Evolutionary conservation across 2,797 vertebrate species (phyloP).

Genomic region (Novumbra hubbsi): DNA sequence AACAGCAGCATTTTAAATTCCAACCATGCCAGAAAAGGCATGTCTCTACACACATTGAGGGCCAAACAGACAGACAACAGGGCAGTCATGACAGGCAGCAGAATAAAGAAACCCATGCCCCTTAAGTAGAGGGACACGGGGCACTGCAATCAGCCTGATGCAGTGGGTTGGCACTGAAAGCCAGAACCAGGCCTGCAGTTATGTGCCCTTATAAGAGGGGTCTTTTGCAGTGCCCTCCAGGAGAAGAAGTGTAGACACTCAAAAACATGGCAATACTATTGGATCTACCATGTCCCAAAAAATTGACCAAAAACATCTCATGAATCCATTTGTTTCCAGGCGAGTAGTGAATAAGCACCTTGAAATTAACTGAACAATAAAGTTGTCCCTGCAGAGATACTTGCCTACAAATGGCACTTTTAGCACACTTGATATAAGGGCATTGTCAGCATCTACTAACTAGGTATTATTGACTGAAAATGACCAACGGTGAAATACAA

Average conservation of each 20-base stretch:
- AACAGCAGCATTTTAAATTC: slow-evolving; percentile 23
- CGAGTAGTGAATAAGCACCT: neutral
- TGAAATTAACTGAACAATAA: neutral
- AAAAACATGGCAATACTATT: slow-evolving; percentile 24
- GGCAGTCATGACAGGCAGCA: slow-evolving; percentile 21
- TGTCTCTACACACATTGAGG: slow-evolving; percentile 53
- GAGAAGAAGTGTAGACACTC: too few relatives aligned
- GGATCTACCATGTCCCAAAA: neutral
- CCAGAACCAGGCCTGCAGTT: slow-evolving; percentile 36
- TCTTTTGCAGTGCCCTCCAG: too few relatives aligned
- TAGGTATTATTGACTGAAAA: neutral
- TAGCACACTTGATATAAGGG: neutral
- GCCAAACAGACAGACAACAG: neutral
- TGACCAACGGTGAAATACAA: neutral
- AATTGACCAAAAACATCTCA: neutral
- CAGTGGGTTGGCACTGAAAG: slow-evolving; percentile 48
- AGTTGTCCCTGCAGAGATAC: neutral
- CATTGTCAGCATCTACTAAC: slow-evolving; percentile 2
- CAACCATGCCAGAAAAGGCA: neutral
- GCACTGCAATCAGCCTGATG: slow-evolving; percentile 38
- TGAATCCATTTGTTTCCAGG: too few relatives aligned
- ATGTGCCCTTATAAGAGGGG: slow-evolving; percentile 6
- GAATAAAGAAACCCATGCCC: slow-evolving; percentile 36
- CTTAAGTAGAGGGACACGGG: slow-evolving; percentile 45
- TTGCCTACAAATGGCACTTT: neutral